phyloP scores from a whole-genome alignment of 1,140 invertebrate genomes.

The Drosophila pruinosa region DNA sequence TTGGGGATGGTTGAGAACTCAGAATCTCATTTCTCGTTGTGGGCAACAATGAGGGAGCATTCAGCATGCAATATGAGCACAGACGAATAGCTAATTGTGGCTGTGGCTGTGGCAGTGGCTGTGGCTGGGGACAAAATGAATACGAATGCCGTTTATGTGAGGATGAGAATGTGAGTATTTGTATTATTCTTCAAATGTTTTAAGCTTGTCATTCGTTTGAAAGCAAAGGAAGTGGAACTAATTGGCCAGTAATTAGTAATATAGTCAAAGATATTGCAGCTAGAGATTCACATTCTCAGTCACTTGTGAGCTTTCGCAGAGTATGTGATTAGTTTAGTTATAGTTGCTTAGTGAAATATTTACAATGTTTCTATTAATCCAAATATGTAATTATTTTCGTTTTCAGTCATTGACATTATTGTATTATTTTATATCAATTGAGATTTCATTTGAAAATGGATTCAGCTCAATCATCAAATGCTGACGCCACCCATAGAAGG shows the following conservation, averaged over 20 bases:
- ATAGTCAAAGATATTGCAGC: background rate
- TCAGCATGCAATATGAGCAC: constrained; percentile 5
- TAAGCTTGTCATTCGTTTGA: background rate
- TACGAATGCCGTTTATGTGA: background rate
- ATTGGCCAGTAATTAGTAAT: background rate
- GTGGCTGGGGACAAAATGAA: background rate
- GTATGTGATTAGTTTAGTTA: no score
- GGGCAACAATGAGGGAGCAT: constrained; percentile 41
- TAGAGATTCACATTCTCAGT: background rate
- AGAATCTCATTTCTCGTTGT: constrained; percentile 7
- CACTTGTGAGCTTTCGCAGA: no score
- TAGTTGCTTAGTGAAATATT: no score
- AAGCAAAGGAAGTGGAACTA: background rate
- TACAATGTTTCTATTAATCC: no score
- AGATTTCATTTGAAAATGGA: no score
- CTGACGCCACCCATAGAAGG: background rate
- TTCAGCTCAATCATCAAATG: no score
- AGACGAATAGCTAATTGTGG: constrained; percentile 10
- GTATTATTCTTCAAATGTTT: background rate
- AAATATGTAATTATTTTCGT: no score
- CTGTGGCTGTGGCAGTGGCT: no score
- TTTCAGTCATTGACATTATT: no score
- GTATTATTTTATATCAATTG: no score
- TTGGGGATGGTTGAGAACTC: background rate
- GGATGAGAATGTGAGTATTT: background rate